Base-by-base conservation (phyloP, 2,888 invertebrate genomes). In the Acleris literana region DNA sequence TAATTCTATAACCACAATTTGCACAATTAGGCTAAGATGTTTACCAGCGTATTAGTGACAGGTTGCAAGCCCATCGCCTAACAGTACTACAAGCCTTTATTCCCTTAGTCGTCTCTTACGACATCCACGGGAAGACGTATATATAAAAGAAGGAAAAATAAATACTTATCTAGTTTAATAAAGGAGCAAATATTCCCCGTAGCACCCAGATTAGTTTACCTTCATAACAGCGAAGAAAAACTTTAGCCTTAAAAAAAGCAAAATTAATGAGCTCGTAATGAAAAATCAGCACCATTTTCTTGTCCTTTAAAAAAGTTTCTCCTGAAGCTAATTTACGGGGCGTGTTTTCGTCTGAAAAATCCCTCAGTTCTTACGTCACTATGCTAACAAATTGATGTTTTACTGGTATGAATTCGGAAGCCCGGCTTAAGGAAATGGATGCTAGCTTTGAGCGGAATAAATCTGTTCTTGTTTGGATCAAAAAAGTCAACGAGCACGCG, bases 301-400 rank as follows among this genome's bases (percentile, higher is more conserved):
- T 61, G 13, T 57, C 44, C 18, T 29, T 9, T 39, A 44, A 64
- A n/a, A 57, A 58, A 58, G 17, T 58, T 64, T 52, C 52, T 52
- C 29, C 20, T 20, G 44, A 52, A 46, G 58, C 53, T 53, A 64
- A 64, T 64, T 58, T 64, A 53, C 46, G 44, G 33, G 55, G 56
- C 49, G 55, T 39, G 48, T 64, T 63, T 43, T 51, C 33, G 33
- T 17, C 46, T 16, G 48, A 20, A 58, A 48, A 58, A 5, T 25
- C 20, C 39, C 33, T 17, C 29, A 20, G 29, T 53, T 64, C 33
- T 33, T 33, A 7, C 33, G 33, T 33, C 46, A 18, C 56, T 44
- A 22, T 54, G 53, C 56, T 58, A 54, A 58, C 58, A 64, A 64
- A 58, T 64, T 48, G 64, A 54, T 58, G 48, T 54, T 64, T 64